These are phyloP conservation scores for Sardina pilchardus DNA, from an alignment of 2,113 vertebrate species.

Conservation along the genomic window DNA sequence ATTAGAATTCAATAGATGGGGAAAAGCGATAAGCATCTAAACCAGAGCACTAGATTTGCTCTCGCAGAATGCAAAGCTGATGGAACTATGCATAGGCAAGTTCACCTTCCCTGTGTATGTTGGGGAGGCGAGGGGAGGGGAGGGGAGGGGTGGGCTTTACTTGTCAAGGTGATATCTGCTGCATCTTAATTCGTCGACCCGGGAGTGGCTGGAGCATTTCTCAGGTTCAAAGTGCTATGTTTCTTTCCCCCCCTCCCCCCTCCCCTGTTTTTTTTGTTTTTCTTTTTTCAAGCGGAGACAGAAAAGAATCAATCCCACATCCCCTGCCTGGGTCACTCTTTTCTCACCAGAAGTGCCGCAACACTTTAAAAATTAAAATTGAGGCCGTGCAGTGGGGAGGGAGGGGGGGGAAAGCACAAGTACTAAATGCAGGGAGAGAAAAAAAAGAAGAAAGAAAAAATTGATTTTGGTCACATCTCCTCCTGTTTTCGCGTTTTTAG, in stretches of 20 bases:
- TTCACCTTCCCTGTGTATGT: conserved; percentile 39
- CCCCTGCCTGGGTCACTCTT: neutral
- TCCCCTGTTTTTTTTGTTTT: conserved; percentile 16
- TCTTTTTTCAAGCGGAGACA: neutral
- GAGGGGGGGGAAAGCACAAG: neutral
- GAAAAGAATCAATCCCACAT: neutral
- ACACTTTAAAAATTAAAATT: neutral
- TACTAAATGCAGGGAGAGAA: neutral
- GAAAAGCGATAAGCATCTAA: conserved; percentile 56
- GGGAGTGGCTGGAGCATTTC: conserved; percentile 1
- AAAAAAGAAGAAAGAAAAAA: conserved; percentile 17
- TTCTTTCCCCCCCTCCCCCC: no score
- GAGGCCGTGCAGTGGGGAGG: neutral
- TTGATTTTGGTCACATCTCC: conserved; percentile 28
- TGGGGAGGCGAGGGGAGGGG: conserved; percentile 12
- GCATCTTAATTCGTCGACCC: conserved; percentile 53
- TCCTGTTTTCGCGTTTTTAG: neutral
- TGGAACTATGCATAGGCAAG: conserved; percentile 46
- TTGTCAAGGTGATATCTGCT: conserved; percentile 64
- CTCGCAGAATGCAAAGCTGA: conserved; percentile 57
- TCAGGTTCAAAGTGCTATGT: conserved; percentile 26
- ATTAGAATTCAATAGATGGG: conserved; percentile 50
- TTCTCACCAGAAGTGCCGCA: neutral
- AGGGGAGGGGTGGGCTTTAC: conserved; percentile 33
- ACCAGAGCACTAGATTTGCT: conserved; percentile 71